Evolutionary conservation across 2,797 vertebrate genomes (phyloP).

Genomic region (Hylomyscus alleni): DNA sequence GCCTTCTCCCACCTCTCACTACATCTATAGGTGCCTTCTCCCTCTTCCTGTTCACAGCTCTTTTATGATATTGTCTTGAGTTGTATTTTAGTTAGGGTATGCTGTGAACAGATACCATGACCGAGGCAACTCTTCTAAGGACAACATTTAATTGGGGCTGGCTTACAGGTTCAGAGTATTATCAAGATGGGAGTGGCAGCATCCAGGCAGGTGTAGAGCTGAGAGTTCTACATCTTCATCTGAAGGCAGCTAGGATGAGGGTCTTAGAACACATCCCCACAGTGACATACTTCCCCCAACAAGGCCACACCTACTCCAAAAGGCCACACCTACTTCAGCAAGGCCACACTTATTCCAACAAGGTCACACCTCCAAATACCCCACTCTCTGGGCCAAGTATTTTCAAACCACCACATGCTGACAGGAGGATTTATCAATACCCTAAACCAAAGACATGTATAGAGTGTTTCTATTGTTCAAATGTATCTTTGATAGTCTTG

Average conservation of each 20-base stretch:
- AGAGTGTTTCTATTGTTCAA: neutral
- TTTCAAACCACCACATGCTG: neutral
- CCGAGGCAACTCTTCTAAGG: neutral
- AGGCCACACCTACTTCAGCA: too few relatives aligned
- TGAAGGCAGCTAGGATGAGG: neutral
- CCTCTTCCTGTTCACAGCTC: neutral
- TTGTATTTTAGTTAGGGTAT: neutral
- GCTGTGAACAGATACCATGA: neutral
- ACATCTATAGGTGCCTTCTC: too few relatives aligned
- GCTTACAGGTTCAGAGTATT: neutral
- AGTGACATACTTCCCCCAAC: neutral
- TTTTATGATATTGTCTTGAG: constrained; percentile 2
- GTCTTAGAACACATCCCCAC: neutral
- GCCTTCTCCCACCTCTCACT: too few relatives aligned
- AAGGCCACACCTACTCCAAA: neutral
- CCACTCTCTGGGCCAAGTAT: neutral
- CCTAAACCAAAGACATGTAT: neutral
- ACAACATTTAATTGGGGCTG: neutral
- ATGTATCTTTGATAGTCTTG: neutral
- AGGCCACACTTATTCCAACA: too few relatives aligned
- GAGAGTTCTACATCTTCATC: neutral
- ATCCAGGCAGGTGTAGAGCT: neutral
- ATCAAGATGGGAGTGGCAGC: neutral
- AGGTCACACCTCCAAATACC: neutral
- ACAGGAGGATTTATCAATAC: neutral